Percentiles rank a stretch among this genome's conserved stretches.
Conservation (phyloP, 92 coral and sea anemone species). For the Diadumene lineata region DNA sequence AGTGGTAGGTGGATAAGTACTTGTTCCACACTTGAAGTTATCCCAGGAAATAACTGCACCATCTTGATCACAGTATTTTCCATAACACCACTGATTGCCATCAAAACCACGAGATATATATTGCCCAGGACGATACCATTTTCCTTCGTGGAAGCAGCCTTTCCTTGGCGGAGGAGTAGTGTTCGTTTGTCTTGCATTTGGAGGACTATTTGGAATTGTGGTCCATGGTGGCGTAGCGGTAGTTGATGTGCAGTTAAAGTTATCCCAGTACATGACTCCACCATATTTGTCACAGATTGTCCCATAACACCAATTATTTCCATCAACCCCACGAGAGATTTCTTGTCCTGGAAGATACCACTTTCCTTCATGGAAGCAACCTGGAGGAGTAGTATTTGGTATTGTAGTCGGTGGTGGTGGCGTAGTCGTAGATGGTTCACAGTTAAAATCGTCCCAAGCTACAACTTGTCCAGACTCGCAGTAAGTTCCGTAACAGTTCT, state of each 20-base stretch:
- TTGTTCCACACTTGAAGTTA: slow-evolving; percentile 43
- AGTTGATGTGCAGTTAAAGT: slow-evolving; percentile 37
- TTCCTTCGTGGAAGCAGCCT: slow-evolving; percentile 33
- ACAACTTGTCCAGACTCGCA: slow-evolving; percentile 23
- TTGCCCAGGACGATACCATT: slow-evolving; percentile 49
- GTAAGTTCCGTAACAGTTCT: slow-evolving; percentile 36
- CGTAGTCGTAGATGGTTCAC: slow-evolving; percentile 14
- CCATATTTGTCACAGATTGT: slow-evolving; percentile 24
- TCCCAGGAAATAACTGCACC: slow-evolving; percentile 40
- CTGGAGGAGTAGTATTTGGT: no score
- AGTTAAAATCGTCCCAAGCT: slow-evolving; percentile 52
- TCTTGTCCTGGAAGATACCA: slow-evolving; percentile 54
- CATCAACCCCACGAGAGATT: slow-evolving; percentile 43
- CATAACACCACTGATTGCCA: slow-evolving; percentile 60
- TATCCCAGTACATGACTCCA: slow-evolving; percentile 33
- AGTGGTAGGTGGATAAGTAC: slow-evolving; percentile 5
- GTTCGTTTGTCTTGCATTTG: neutral
- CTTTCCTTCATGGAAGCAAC: slow-evolving; percentile 26
- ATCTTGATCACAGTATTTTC: slow-evolving; percentile 16
- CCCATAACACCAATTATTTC: slow-evolving; percentile 57
- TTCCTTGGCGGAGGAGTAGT: neutral
- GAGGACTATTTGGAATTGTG: neutral
- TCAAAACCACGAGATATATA: slow-evolving; percentile 45
- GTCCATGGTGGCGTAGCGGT: neutral
- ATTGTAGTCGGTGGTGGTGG: neutral